These are phyloP conservation scores for Characodon lateralis DNA, from an alignment of 2,797 vertebrate genomes.

Conservation along the genomic window DNA sequence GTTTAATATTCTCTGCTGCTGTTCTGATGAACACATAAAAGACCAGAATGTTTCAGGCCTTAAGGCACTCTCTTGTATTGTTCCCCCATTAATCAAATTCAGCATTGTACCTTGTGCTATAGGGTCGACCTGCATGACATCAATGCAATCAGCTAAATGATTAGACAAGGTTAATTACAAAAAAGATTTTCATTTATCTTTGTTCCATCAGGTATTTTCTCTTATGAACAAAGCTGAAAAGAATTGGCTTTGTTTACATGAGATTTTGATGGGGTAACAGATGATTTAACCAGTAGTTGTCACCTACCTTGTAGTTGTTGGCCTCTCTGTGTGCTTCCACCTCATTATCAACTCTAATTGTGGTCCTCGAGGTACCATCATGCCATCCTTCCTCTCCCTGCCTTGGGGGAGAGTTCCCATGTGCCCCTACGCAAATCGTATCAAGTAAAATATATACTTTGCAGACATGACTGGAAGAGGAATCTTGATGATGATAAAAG, in stretches of 20 bases:
- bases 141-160: not conserved
- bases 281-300: not conserved
- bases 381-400: constrained; percentile 80
- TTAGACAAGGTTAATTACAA: not conserved
- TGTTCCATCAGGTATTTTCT: not conserved
- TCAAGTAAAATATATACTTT: not conserved
- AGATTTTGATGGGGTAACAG: not conserved
- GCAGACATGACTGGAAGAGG: not conserved
- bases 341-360: constrained; percentile 83
- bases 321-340: constrained; percentile 87
- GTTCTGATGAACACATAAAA: not conserved
- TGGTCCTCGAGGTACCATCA: constrained; percentile 83
- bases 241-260: no score
- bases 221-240: not conserved
- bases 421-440: constrained; percentile 38
- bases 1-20: not conserved
- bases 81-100: not conserved
- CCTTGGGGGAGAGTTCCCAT: constrained; percentile 43
- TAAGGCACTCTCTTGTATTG: not conserved
- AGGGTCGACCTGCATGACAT: no score
- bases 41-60: not conserved
- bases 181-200: not conserved
- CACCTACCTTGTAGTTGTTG: constrained; percentile 86
- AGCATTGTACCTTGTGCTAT: not conserved
- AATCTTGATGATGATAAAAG: not conserved